Evolutionary conservation across 2,113 vertebrate genomes (phyloP), one percentile per base, ranked within the genome.

Genomic region (Theropithecus gelada): DNA sequence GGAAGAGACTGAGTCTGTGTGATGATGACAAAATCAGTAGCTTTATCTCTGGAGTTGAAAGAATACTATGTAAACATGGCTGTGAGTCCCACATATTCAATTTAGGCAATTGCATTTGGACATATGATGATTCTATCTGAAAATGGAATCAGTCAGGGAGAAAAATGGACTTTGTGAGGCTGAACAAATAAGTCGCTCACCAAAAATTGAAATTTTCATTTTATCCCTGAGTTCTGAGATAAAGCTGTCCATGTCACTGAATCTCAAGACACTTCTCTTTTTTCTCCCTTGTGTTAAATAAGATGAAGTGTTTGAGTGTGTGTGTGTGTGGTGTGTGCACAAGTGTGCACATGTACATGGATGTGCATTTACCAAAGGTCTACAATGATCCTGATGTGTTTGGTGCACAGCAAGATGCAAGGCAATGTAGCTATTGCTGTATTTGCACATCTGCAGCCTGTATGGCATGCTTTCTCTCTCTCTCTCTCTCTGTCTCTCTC

Each of bases 121-220:
- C 84, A 70, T 84, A 81, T 97, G 97, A 97, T 90, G 18, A 84
- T 90, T 97, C 97, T 96, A 75, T 92, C 61, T 93, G 92, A 97
- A 96, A 98, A 96, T 52, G 70, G 40, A 81, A 96, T 93, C 75
- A 93, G 79, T 87, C 55, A 75, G 89, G 93, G 57, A 97, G 76
- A 93, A 95, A 98, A 97, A 97, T 16, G 93, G 88, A 93, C 73
- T 97, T 40, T 92, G 94, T 94, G 72, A 97, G 57, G 92, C 86
- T 96, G 89, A 97, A 92, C 89, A 94, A 96, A 97, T 93, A 97
- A 93, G 83, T 92, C 14, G 23, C n/a, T 97, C 88, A 85, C 57
- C 72, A 23, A 97, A 97, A 96, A 40, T 1, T 96, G 92, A 94
- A 94, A 81, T 95, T 93, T 84, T 88, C 84, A 95, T 97, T 95